phyloP scores from a whole-genome alignment of 2,888 invertebrate genomes.

The Pollenia griseotomentosa region DNA sequence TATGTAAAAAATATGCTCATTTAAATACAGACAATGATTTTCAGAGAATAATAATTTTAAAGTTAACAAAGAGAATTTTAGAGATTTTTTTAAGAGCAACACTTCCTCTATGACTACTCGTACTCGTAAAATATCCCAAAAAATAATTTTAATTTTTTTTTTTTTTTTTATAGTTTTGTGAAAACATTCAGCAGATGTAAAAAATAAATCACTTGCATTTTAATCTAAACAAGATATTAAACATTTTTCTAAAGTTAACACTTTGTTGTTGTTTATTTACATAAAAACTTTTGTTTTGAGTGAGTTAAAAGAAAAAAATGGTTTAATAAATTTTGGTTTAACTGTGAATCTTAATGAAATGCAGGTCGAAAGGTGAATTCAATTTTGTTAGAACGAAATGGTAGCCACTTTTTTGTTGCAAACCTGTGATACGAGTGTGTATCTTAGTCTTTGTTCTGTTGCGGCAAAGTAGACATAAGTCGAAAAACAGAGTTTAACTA shows the following conservation, averaged over 20 bases:
- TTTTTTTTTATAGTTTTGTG: conserved; percentile 24
- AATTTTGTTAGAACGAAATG: too few species aligned
- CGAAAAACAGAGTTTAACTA: too few species aligned
- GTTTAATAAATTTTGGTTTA: not conserved
- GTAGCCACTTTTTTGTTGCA: too few species aligned
- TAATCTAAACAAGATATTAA: not conserved
- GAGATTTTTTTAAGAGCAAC: not conserved
- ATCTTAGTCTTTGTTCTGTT: too few species aligned
- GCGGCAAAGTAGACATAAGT: too few species aligned
- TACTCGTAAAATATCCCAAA: not conserved
- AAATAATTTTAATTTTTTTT: not conserved
- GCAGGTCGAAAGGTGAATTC: too few species aligned
- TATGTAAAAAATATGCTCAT: not conserved
- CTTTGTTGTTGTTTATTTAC: not conserved
- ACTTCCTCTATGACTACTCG: not conserved
- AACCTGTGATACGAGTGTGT: too few species aligned
- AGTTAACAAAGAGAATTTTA: not conserved
- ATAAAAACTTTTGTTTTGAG: not conserved
- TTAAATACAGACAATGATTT: not conserved
- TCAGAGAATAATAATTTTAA: not conserved
- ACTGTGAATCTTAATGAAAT: not conserved
- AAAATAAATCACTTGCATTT: conserved; percentile 29
- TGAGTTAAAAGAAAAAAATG: not conserved
- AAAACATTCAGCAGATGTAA: conserved; percentile 51
- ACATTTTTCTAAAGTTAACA: not conserved